Conservation (phyloP, 1,140 invertebrate genomes). For the Drosophila baimaii region DNA sequence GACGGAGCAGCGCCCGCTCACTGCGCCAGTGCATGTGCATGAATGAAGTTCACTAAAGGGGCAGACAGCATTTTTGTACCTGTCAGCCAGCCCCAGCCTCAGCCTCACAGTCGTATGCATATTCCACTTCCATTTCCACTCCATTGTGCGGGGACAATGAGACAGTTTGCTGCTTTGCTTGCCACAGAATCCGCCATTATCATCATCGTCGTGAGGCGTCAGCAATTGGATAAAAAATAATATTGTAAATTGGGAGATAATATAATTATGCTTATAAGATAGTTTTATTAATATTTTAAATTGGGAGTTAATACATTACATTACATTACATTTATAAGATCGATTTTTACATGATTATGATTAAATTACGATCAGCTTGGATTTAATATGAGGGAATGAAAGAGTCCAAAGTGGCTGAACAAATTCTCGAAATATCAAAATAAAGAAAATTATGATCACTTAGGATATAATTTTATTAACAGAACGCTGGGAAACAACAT, state of each 20-base stretch:
- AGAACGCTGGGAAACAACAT: not conserved
- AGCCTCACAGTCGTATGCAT: conserved; percentile 45
- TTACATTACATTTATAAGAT: too few species aligned
- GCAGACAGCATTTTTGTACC: conserved; percentile 73
- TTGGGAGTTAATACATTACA: too few species aligned
- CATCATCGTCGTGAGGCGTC: conserved; percentile 43
- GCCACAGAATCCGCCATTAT: conserved; percentile 38
- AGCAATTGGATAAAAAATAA: conserved; percentile 21
- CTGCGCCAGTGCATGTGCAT: conserved; percentile 73
- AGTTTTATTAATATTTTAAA: too few species aligned
- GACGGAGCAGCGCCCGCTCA: conserved; percentile 38
- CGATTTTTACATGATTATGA: too few species aligned
- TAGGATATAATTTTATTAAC: not conserved
- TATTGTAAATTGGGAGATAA: not conserved
- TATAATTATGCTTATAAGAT: not conserved
- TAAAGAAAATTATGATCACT: too few species aligned
- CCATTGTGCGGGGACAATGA: conserved; percentile 41
- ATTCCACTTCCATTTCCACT: conserved; percentile 56
- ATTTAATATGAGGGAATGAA: too few species aligned
- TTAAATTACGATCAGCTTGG: too few species aligned
- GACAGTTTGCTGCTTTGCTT: conserved; percentile 44
- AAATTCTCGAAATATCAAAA: too few species aligned
- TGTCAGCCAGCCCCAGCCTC: conserved; percentile 23
- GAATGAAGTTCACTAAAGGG: conserved; percentile 77
- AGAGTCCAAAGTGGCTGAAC: too few species aligned